Evolutionary conservation across 2,888 invertebrate species (phyloP), one percentile per base, ranked within the genome.

Genomic region (Biston betularia): DNA sequence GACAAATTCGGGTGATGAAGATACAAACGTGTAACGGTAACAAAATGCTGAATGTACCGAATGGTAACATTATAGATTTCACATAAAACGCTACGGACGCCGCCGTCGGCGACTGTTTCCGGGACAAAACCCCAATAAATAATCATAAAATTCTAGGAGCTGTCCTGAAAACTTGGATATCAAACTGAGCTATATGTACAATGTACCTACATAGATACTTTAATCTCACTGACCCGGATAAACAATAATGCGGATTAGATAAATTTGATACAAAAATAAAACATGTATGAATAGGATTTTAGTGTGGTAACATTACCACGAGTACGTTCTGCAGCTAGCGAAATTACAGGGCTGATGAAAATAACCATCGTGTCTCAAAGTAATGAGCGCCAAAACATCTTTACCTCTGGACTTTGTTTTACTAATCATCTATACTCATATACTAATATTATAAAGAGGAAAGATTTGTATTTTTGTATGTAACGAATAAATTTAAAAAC

Each of bases 51-150:
- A 52, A 44, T 35, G 59, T 58, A 56, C 52, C 49, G 56, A 72
- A 66, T 64, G 48, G 63, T 65, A 73, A 70, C 66, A 69, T 69
- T 63, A 63, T 66, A 57, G 63, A 70, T 69, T 67, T 63, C 54
- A 57, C 65, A 66, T 71, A 68, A 73, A 73, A 66, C 53, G 53
- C 34, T 42, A 49, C 57, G 49, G 52, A 57, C 49, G 48, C 35
- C 45, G 52, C 34, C 58, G 38, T 38, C 38, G 53, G 56, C 57
- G 57, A 58, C 62, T 44, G 61, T 57, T 66, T 60, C 62, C 65
- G 65, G 66, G 56, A 69, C 59, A 55, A 64, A 71, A 62, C 70
- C 71, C 59, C 58, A 69, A 69, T 71, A 73, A 73, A 66, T 66
- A 60, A 66, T 62, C 53, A 53, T 66, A 62, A 62, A 58, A 71